These are phyloP conservation scores for Isotomurus palustris DNA, from an alignment of 2,888 invertebrate species.

Conservation along the genomic window DNA sequence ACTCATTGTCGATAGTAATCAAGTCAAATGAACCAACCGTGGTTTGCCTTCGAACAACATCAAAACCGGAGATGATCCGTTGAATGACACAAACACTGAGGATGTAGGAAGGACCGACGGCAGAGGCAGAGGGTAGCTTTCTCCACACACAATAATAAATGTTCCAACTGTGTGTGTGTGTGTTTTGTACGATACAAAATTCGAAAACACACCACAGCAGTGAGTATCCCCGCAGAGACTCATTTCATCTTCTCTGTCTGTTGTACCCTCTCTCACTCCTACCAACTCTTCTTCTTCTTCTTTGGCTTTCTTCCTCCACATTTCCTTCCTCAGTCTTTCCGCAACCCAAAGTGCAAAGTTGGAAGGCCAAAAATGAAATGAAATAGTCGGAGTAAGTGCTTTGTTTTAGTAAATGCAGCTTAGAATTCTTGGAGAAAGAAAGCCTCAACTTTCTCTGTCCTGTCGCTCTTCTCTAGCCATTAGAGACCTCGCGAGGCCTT, in stretches of 20 bases:
- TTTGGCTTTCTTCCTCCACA: neutral
- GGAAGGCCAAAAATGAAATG: too few species aligned
- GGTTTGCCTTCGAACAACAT: neutral
- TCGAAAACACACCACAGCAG: neutral
- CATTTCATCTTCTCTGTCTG: neutral
- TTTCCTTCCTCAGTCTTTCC: too few species aligned
- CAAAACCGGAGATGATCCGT: too few species aligned
- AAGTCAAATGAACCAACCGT: conserved; percentile 4
- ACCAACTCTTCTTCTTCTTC: neutral
- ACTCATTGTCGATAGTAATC: conserved; percentile 2
- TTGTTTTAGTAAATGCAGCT: neutral
- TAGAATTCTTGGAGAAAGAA: neutral
- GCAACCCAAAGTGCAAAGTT: conserved; percentile 1
- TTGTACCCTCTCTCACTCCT: neutral
- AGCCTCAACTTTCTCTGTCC: neutral
- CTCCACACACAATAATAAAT: too few species aligned
- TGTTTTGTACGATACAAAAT: neutral
- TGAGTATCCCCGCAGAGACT: neutral
- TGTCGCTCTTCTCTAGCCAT: neutral
- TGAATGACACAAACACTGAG: too few species aligned
- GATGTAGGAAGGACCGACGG: too few species aligned
- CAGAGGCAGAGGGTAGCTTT: too few species aligned
- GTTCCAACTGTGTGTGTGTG: too few species aligned
- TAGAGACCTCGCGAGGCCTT: neutral
- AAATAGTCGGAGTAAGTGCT: too few species aligned